Conservation (phyloP, 2,888 invertebrate genomes). For the Pteria penguin region DNA sequence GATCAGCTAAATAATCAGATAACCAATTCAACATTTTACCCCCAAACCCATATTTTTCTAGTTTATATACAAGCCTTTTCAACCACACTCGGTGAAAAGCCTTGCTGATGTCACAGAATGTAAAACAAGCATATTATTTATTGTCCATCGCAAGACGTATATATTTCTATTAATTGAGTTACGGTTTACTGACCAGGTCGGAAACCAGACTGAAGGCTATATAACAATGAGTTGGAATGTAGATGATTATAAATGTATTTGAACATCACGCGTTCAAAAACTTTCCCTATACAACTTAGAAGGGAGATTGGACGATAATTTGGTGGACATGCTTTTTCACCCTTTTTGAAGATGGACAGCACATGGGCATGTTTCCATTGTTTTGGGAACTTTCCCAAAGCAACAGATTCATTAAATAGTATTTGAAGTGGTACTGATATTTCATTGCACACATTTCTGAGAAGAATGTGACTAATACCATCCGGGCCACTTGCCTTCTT, state of each 20-base stretch:
- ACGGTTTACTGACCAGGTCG: conserved; percentile 38
- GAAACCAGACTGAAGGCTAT: conserved; percentile 39
- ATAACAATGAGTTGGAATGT: conserved; percentile 19
- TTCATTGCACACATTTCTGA: conserved; percentile 11
- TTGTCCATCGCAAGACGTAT: conserved; percentile 31
- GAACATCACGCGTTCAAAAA: conserved; percentile 38
- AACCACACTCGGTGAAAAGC: conserved; percentile 49
- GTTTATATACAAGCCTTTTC: conserved; percentile 35
- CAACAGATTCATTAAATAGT: conserved; percentile 34
- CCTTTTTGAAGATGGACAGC: conserved; percentile 35
- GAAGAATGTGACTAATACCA: conserved; percentile 30
- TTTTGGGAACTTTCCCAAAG: conserved; percentile 14
- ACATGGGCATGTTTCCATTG: conserved; percentile 36
- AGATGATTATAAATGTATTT: conserved; percentile 41
- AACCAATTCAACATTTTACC: conserved; percentile 34
- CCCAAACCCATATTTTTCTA: conserved; percentile 34
- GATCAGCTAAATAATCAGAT: conserved; percentile 24
- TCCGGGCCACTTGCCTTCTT: conserved; percentile 34
- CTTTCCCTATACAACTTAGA: conserved; percentile 32
- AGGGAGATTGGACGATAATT: conserved; percentile 42
- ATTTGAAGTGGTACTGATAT: conserved; percentile 16
- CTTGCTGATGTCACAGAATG: conserved; percentile 47
- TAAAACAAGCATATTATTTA: conserved; percentile 27
- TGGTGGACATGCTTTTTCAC: neutral
- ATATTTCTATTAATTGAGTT: conserved; percentile 39